Base-by-base conservation (phyloP, 1,140 invertebrate species). In the Drosophila melanica region DNA sequence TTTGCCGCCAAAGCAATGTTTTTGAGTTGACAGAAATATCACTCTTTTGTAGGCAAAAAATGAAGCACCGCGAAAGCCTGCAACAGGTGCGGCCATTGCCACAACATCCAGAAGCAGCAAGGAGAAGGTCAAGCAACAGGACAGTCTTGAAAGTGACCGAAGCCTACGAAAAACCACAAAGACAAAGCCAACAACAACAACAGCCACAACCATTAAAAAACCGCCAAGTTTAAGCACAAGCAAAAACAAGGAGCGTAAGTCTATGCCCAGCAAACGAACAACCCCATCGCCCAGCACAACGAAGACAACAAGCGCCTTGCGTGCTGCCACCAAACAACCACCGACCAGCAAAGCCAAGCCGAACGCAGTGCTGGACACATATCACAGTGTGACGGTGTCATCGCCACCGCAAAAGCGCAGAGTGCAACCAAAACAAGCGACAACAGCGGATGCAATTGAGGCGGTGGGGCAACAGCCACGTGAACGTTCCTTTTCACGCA, bases 361-460 rank as follows among this genome's bases (percentile, higher is more conserved):
- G 12, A 92, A 92, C 79, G 71, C 87, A 11, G 91, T 92, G 16
- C 62, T 92, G 57, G 90, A 92, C 74, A 84, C 79, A 10, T 89
- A 81, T 48, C 90, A 92, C 42, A 92, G 80, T 81, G 91, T 92
- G 23, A 92, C 91, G 6, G 90, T 92, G n/a, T 65, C 78, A 16
- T 92, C 91, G 30, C 91, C 91, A 72, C 91, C 91, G 14, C 73
- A 84, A 59, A 82, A 75, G 64, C 81, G 90, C 55, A 81, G 23
- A 64, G 55, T 54, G 37, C 55, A 63, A 27, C 58, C 53, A 55
- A 77, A 75, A 76, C 73, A 58, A 51, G n/a, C 51, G 72, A 55
- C 41, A 65, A 45, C 20, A 5, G 53, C 39, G 14, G 39, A 70
- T 20, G 4, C 8, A 39, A 2, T 35, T 7, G 54, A 50, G 23